These are phyloP conservation scores for Clamator glandarius DNA, from an alignment of 2,797 vertebrate genomes.

Conservation along the genomic window DNA sequence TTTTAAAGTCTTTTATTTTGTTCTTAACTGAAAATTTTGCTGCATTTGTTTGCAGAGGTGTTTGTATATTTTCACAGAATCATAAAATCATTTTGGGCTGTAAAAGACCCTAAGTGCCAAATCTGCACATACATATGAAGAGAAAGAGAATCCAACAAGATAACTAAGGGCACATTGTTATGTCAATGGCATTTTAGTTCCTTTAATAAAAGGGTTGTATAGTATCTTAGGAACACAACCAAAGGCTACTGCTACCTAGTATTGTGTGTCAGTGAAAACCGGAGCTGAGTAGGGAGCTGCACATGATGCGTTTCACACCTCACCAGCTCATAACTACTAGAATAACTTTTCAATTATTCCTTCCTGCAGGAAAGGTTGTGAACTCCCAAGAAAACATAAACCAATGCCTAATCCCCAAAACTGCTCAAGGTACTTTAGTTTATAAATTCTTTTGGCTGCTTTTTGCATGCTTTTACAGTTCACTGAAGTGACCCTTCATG, in stretches of 20 bases:
- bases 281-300: background rate
- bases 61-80: background rate
- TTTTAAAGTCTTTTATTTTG: background rate
- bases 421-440: background rate
- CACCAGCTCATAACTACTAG: background rate
- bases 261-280: background rate
- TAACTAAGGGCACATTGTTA: background rate
- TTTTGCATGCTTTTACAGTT: background rate
- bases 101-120: background rate
- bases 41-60: background rate
- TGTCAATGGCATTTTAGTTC: background rate
- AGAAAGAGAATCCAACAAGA: background rate
- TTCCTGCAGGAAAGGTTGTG: background rate
- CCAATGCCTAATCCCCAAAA: background rate
- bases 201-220: background rate
- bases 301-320: background rate
- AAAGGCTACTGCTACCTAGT: background rate
- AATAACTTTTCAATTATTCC: constrained; percentile 3
- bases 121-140: background rate
- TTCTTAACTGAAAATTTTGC: background rate
- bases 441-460: background rate
- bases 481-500: background rate
- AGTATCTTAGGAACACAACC: background rate
- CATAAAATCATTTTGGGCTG: background rate
- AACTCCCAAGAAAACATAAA: constrained; percentile 14